A percentile compares a stretch with the other conserved stretches of the same genome.
Evolutionary conservation across 2,113 vertebrate species (phyloP).

Genomic region (Edolisoma coerulescens): DNA sequence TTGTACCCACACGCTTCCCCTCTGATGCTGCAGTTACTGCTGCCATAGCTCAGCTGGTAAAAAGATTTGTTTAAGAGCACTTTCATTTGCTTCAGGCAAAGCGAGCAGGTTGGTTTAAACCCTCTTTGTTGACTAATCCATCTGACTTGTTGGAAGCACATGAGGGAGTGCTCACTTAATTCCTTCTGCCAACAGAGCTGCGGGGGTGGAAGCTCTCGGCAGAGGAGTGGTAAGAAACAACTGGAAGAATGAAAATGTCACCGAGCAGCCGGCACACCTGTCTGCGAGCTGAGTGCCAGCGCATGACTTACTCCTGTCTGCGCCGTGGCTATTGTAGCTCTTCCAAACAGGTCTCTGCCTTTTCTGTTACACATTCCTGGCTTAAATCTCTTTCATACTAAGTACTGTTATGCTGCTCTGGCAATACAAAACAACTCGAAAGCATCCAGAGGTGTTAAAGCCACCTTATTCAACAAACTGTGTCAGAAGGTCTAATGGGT

Average conservation of each 20-base stretch:
- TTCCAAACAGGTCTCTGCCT: neutral
- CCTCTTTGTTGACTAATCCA: constrained; percentile 21
- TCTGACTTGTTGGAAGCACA: constrained; percentile 7
- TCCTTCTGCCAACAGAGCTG: constrained; percentile 39
- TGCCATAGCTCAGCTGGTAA: neutral
- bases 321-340: neutral
- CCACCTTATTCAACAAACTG: fast-evolving
- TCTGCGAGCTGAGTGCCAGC: neutral
- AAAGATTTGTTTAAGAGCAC: neutral
- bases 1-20: neutral
- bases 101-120: constrained; percentile 1
- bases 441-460: neutral
- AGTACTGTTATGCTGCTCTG: neutral
- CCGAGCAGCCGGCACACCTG: neutral
- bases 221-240: neutral
- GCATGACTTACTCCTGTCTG: neutral
- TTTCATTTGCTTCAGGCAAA: constrained; percentile 31
- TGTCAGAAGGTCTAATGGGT: neutral
- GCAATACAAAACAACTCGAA: neutral
- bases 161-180: neutral
- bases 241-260: neutral
- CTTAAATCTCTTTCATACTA: neutral
- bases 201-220: neutral
- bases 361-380: neutral
- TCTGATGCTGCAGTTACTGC: neutral